Conservation (phyloP, 2,888 invertebrate species). For the Rotaria sp. region DNA sequence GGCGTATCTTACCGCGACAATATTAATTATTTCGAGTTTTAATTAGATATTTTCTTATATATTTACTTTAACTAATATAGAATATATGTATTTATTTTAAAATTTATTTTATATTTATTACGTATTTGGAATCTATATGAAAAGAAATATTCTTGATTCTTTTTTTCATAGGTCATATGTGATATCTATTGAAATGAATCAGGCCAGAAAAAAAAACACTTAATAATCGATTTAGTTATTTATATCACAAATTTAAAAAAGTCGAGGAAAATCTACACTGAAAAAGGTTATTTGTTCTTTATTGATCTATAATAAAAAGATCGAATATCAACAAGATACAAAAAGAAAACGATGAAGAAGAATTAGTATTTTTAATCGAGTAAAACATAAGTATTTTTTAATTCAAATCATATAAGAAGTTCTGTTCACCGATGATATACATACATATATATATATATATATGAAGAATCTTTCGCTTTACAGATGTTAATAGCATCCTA, state of each 20-base stretch:
- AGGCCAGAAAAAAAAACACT: not conserved
- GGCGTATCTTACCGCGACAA: not conserved
- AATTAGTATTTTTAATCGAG: not conserved
- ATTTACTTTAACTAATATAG: not conserved
- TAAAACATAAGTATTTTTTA: not conserved
- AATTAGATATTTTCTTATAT: not conserved
- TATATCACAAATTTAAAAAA: not conserved
- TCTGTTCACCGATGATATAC: too few relatives aligned
- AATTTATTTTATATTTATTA: not conserved
- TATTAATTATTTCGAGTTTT: not conserved
- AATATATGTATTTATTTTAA: not conserved
- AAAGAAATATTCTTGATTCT: not conserved
- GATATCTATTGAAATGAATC: not conserved
- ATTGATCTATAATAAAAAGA: not conserved
- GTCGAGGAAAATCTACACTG: not conserved
- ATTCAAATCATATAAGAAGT: too few relatives aligned
- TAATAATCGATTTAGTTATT: not conserved
- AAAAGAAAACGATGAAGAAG: too few relatives aligned
- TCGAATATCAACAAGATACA: not conserved
- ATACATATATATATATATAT: too few relatives aligned
- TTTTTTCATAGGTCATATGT: not conserved
- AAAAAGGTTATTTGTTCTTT: not conserved
- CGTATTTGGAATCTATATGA: not conserved
- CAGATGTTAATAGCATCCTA: too few relatives aligned
- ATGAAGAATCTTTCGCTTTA: too few relatives aligned